Conservation (phyloP, 2,113 vertebrate genomes). For the Rattus norvegicus region GRCr8 NC_086020.1:205435501-205436000, state of each 20-base stretch:
- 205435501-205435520: background rate
- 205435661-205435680: background rate
- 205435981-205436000: background rate
- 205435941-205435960: background rate
- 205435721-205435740: background rate
- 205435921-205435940: background rate
- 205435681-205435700: background rate
- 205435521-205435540: background rate
- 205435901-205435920: background rate
- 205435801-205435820: background rate
- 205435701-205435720: background rate
- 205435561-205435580: background rate
- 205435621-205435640: background rate
- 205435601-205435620: constrained; percentile 10
- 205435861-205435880: background rate
- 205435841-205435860: background rate
- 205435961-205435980: background rate
- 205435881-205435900: background rate
- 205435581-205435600: background rate
- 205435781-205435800: background rate
- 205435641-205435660: constrained; percentile 40
- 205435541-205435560: background rate
- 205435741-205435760: background rate
- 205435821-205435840: background rate
- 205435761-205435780: background rate